Base-by-base conservation (phyloP, 2,113 vertebrate species). In the Carassius gibelio region DNA sequence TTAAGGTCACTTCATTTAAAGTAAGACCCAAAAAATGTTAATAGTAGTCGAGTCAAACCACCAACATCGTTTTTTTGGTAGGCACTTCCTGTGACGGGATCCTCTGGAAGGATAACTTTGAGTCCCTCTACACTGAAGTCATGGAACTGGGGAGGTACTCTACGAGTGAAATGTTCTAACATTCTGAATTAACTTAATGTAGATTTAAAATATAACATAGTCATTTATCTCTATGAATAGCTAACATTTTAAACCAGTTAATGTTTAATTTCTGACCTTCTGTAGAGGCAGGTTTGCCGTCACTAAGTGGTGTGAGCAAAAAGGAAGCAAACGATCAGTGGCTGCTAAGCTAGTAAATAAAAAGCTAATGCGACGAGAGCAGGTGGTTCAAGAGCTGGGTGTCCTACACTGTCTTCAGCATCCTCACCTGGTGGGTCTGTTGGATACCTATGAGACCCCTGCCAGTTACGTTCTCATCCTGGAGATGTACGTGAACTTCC, bases 31-130 rank as follows among this genome's bases (percentile, higher is more conserved):
- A 69, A 50, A 14, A 13, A 0, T 4, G 9, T 4, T 19, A 69
- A 19, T 69, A 21, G 7, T 11, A 52, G 62, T 11, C 4, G 1
- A 34, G n/a, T 19, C 19, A 8, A 30, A n/a, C 17, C 23, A 8
- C 34, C 42, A 19, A 7, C 45, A 3, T 23, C 36, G 52, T n/a
- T 78, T 4, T 68, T 45, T 50, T 3, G 80, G 38, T 90, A 98
- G 97, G 96, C 89, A 95, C 96, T 93, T 96, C 96, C 90, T 95
- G 92, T 87, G 97, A 99, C 26, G 97, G 98, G 64, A 90, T 97
- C 92, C 90, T 96, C 94, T 99, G 97, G 97, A 99, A 98, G 87
- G 97, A 98, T 91, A 96, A 96, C 95, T 99, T 99, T 90, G 97
- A 99, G 85, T 94, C 95, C 91, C 93, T 96, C 91, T 99, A 97